These are phyloP conservation scores for Cotesia glomerata DNA, from an alignment of 1,140 invertebrate species.

Conservation along the genomic window DNA sequence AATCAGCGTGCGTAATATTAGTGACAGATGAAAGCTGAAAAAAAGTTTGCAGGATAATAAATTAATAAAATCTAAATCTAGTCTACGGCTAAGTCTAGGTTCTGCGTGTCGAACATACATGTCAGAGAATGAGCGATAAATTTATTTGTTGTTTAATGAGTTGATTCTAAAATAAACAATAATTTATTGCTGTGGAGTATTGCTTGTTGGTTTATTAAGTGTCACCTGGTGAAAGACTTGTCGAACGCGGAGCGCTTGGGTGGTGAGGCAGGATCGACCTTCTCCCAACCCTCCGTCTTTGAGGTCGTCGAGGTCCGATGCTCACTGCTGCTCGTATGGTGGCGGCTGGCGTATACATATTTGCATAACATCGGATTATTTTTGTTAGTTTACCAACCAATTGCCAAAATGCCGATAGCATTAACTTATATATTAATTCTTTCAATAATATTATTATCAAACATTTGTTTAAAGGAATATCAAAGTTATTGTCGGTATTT, in stretches of 20 bases:
- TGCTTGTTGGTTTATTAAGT: constrained; percentile 24
- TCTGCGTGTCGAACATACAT: not conserved
- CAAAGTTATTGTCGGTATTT: not conserved
- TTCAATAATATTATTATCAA: constrained; percentile 30
- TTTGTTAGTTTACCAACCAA: constrained; percentile 49
- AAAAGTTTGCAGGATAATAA: too few species aligned
- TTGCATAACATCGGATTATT: constrained; percentile 30
- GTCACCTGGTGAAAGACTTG: constrained; percentile 61
- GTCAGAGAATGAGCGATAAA: not conserved
- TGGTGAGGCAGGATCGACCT: constrained; percentile 50
- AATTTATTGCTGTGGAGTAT: constrained; percentile 25
- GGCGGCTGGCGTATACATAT: constrained; percentile 49
- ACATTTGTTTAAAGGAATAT: not conserved
- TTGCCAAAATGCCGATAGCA: constrained; percentile 50
- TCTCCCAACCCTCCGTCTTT: constrained; percentile 59
- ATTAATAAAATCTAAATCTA: too few species aligned
- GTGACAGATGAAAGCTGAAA: too few species aligned
- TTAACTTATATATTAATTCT: constrained; percentile 9
- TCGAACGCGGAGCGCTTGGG: constrained; percentile 59
- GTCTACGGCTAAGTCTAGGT: too few species aligned
- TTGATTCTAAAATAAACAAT: not conserved
- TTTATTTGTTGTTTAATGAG: too few species aligned
- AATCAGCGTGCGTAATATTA: too few species aligned
- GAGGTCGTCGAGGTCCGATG: constrained; percentile 60
- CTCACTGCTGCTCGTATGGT: constrained; percentile 60